Base-by-base conservation (phyloP, 1,140 invertebrate genomes). In the Calephelis nemesis region DNA sequence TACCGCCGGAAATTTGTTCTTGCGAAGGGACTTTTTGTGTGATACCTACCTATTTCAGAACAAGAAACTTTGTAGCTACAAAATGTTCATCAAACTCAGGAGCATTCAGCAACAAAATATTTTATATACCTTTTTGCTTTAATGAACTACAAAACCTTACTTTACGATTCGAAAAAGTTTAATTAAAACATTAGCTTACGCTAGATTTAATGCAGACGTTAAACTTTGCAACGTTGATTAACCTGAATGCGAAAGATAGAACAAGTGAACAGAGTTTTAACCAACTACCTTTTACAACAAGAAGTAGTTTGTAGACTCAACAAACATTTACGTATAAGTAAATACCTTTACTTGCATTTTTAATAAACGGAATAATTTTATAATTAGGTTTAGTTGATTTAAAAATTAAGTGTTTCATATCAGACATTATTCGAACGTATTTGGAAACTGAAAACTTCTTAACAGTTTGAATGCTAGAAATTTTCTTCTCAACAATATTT, bases 81-180 rank as follows among this genome's bases (percentile, higher is more conserved):
- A 54, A 54, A 54, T 54, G 52, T 54, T 54, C 19, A 54, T 54
- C 5, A 30, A 10, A 15, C 19, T 4, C 52, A 10, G 52, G 15
- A 19, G 52, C 19, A 54, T 30, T 54, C 8, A 54, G 52, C 52
- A 54, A 54, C 52, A 54, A 54, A 54, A 54, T 54, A 54, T 54
- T 54, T 54, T 54, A 54, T 54, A 54, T 30, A 11, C 15, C 19
- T 54, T 54, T 54, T 50, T n/a, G 30, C 15, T 30, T 54, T 54
- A 15, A 54, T 54, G 52, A 50, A 50, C 49, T n/a, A 11, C 30
- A 15, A 54, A 54, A 39, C 9, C 19, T 54, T 54, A 54, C 10
- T 54, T 54, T 54, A 54, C 13, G 52, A 54, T 54, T 54, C 5
- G 19, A 54, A 54, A 54, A 54, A 54, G 52, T 54, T 54, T 39